Evolutionary conservation across 2,888 invertebrate species (phyloP), one percentile per base, ranked within the genome.

Genomic region (Scaptomyza parva): DNA sequence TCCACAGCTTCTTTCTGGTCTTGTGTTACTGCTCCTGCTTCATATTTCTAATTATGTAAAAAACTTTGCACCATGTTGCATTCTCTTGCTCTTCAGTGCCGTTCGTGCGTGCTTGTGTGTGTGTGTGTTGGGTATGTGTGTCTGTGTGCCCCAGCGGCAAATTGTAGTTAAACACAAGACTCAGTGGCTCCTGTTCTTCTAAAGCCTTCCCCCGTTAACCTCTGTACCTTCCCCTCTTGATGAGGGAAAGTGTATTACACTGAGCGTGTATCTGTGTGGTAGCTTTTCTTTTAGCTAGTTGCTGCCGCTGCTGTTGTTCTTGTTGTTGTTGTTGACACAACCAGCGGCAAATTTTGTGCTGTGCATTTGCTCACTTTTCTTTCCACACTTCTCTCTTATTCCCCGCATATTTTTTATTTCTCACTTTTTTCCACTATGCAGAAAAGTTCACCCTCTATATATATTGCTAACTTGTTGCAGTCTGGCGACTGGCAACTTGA

Each of bases 1-100:
- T 5, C 14, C 0, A 8, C 20, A 8, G 24, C n/a, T 30, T 9
- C 47, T 47, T 47, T 11, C 20, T 26, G 28, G n/a, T n/a, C n/a
- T n/a, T n/a, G n/a, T n/a, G n/a, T n/a, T n/a, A n/a, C 18, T 9
- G 17, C 39, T 40, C 14, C 43, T 53, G 71, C 62, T 75, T 71
- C 78, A 84, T 77, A 84, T 86, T 86, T 82, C 85, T 86, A 82
- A 86, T 82, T 86, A 86, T 81, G 81, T 80, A 70, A 70, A 85
- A 78, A 85, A 76, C 66, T 64, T 72, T 77, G 61, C 71, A 45
- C 44, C 68, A 68, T 80, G 81, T 57, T 76, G 70, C 86, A 76
- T 14, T 40, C 44, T 47, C 44, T 55, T 12, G 12, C 35, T n/a
- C n/a, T n/a, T n/a, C n/a, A n/a, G n/a, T n/a, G n/a, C n/a, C n/a